Percentiles rank a stretch among this genome's conserved stretches.
phyloP scores from a whole-genome alignment of 2,113 vertebrate genomes.

The Phalacrocorax pelagicus region DNA sequence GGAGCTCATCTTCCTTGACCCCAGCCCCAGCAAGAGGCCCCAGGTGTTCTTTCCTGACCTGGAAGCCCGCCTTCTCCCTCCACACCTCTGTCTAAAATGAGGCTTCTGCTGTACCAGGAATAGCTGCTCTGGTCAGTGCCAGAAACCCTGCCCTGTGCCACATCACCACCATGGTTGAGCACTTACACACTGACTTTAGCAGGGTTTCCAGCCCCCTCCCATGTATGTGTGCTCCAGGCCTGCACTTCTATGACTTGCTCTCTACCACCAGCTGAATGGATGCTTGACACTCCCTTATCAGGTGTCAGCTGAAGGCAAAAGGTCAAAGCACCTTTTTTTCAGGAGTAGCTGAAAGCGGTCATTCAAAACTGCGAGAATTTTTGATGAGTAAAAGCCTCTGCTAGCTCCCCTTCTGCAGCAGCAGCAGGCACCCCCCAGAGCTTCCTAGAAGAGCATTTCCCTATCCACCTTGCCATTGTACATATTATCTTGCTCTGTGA shows the following conservation, averaged over 20 bases:
- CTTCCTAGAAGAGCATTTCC: background rate
- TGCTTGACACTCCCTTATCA: background rate
- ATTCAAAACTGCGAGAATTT: background rate
- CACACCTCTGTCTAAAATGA: background rate
- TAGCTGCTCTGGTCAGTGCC: background rate
- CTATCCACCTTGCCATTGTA: background rate
- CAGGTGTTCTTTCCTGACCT: background rate
- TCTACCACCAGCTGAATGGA: background rate
- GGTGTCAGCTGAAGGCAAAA: background rate
- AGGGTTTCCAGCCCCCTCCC: background rate
- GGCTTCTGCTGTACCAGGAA: background rate
- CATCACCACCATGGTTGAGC: fast-evolving
- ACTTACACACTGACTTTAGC: background rate
- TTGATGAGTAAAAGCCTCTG: background rate
- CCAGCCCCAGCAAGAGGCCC: fast-evolving
- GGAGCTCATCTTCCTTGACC: background rate
- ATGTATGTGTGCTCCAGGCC: too few species aligned
- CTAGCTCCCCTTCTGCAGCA: background rate
- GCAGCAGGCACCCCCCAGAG: background rate
- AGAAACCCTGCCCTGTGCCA: background rate
- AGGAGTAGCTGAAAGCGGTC: background rate
- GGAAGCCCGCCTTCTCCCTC: background rate
- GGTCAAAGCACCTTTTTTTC: background rate
- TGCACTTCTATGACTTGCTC: background rate
- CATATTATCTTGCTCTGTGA: background rate